phyloP scores from a whole-genome alignment of 1,140 invertebrate species.

The Zophobas morio region DNA sequence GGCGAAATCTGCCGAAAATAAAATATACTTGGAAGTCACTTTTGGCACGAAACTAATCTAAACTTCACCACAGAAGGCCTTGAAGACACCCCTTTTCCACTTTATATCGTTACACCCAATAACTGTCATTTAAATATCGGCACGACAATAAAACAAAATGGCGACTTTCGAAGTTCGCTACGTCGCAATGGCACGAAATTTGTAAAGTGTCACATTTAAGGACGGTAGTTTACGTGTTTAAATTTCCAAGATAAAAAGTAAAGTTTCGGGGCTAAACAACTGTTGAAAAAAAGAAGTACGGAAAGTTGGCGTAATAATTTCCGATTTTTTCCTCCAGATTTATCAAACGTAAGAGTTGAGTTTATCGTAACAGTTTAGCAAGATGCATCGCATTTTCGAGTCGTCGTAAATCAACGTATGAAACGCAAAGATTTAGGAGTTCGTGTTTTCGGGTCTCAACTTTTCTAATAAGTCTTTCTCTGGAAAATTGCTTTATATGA shows the following conservation, averaged over 20 bases:
- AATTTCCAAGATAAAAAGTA: constrained; percentile 37
- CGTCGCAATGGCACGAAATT: constrained; percentile 39
- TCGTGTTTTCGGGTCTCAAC: constrained; percentile 36
- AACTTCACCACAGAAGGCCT: constrained; percentile 45
- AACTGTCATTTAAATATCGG: constrained; percentile 51
- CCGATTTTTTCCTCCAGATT: constrained; percentile 36
- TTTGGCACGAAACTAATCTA: constrained; percentile 47
- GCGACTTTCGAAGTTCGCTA: constrained; percentile 35
- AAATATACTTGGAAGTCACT: constrained; percentile 29
- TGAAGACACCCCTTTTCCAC: constrained; percentile 45
- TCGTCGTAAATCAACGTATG: constrained; percentile 40
- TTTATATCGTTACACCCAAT: constrained; percentile 47
- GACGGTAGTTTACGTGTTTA: constrained; percentile 34
- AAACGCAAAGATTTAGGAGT: constrained; percentile 41
- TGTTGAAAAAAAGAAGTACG: constrained; percentile 14
- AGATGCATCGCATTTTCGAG: constrained; percentile 40
- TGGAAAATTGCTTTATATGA: constrained; percentile 38
- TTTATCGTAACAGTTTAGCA: constrained; percentile 42
- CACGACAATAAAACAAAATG: constrained; percentile 50
- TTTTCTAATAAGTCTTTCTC: constrained; percentile 43
- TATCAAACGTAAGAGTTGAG: constrained; percentile 41
- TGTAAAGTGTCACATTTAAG: constrained; percentile 45
- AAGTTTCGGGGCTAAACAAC: constrained; percentile 14
- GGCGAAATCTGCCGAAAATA: constrained; percentile 18
- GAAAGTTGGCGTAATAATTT: constrained; percentile 31